These are phyloP conservation scores for Eulithis prunata DNA, from an alignment of 2,888 invertebrate species.

Conservation along the genomic window DNA sequence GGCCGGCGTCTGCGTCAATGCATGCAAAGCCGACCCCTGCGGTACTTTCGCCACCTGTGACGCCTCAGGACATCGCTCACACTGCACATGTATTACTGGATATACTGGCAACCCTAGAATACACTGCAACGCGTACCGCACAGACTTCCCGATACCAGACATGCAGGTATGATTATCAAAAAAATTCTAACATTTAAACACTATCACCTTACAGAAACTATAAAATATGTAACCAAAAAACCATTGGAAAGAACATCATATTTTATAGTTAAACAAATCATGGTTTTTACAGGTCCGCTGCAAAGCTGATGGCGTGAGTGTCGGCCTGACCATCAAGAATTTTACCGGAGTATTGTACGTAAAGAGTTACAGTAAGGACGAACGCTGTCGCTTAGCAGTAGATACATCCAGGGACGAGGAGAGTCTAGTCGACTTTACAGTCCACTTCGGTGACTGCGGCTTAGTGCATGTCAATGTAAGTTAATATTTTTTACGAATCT, in stretches of 20 bases:
- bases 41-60: slow-evolving; percentile 91
- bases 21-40: slow-evolving; percentile 90
- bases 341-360: slow-evolving; percentile 97
- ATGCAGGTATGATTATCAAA: slow-evolving; percentile 81
- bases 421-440: slow-evolving; percentile 91
- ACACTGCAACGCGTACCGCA: slow-evolving; percentile 88
- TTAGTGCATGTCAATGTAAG: slow-evolving; percentile 95
- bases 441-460: slow-evolving; percentile 95
- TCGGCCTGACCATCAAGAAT: slow-evolving; percentile 90
- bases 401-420: slow-evolving; percentile 89
- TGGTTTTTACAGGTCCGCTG: slow-evolving; percentile 87
- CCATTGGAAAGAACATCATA: background rate
- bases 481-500: background rate
- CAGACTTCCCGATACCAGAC: slow-evolving; percentile 93
- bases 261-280: background rate
- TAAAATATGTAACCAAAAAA: background rate
- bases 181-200: too few species aligned
- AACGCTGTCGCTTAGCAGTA: slow-evolving; percentile 92
- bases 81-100: slow-evolving; percentile 91
- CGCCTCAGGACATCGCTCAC: slow-evolving; percentile 89
- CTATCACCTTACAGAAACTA: background rate
- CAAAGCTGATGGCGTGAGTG: slow-evolving; percentile 95
- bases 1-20: slow-evolving; percentile 90
- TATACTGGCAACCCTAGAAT: slow-evolving; percentile 90
- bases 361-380: slow-evolving; percentile 97